These are phyloP conservation scores for Rhegmatorhina hoffmannsi DNA, from an alignment of 2,113 vertebrate genomes.

Conservation along the genomic window DNA sequence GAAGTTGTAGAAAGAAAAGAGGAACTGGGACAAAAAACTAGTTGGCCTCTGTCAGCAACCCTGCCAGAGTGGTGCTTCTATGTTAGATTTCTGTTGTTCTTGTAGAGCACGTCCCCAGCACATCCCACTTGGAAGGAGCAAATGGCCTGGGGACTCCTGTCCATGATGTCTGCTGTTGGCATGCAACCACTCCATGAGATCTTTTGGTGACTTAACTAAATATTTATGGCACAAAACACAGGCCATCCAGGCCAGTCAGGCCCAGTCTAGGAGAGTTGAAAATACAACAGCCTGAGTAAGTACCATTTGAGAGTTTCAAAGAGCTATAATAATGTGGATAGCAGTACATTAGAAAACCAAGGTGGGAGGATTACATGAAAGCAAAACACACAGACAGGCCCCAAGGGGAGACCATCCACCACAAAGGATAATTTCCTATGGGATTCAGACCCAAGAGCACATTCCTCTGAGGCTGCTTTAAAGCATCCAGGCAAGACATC, in stretches of 20 bases:
- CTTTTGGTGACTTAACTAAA: constrained; percentile 21
- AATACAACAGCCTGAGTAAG: constrained; percentile 38
- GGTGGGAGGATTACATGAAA: constrained; percentile 65
- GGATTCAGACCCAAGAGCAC: constrained; percentile 59
- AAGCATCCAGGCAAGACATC: constrained; percentile 66
- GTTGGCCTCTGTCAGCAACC: not conserved
- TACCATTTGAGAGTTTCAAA: constrained; percentile 54
- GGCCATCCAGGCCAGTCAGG: constrained; percentile 19
- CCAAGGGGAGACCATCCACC: constrained; percentile 58
- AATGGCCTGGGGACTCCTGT: not conserved
- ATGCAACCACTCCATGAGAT: rapidly evolving
- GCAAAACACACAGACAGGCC: constrained; percentile 63
- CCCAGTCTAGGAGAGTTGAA: constrained; percentile 33
- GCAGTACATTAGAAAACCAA: constrained; percentile 62
- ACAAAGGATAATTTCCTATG: constrained; percentile 65
- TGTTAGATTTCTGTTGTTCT: not conserved
- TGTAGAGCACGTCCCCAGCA: not conserved
- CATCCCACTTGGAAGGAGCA: not conserved
- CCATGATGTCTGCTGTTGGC: not conserved
- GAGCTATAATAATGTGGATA: constrained; percentile 56
- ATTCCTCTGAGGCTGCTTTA: constrained; percentile 65
- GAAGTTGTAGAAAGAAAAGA: not conserved
- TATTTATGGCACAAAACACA: constrained; percentile 38
- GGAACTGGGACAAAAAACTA: not conserved
- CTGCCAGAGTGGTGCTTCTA: not conserved